A percentile compares a stretch with the other conserved stretches of the same genome.
These are phyloP conservation scores for Phymanthus crucifer DNA, from an alignment of 92 coral and sea anemone species.

Conservation along the genomic window DNA sequence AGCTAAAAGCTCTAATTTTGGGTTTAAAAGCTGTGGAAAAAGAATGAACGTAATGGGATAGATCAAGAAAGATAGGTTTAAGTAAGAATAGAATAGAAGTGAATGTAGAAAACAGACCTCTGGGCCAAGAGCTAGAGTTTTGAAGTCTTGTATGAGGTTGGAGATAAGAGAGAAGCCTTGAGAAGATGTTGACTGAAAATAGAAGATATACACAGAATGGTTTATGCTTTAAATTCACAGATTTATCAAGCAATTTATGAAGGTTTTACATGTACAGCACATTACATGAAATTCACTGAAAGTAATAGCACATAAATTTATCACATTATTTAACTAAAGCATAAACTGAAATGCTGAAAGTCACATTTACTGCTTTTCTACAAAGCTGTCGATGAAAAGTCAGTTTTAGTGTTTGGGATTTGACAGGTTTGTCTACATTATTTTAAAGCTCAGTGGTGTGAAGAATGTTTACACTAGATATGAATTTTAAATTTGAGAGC, in stretches of 20 bases:
- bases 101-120: slow-evolving; percentile 83
- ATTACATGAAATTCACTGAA: background rate
- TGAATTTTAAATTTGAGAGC: background rate
- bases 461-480: background rate
- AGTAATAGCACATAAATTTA: background rate
- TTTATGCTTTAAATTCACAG: slow-evolving; percentile 9
- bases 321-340: background rate
- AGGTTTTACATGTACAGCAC: background rate
- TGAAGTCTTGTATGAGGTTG: slow-evolving; percentile 96
- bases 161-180: slow-evolving; percentile 88
- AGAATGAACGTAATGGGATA: slow-evolving; percentile 11
- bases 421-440: background rate
- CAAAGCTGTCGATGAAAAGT: background rate
- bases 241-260: slow-evolving; percentile 13
- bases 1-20: background rate
- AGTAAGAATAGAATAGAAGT: slow-evolving; percentile 48
- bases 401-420: background rate
- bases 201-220: background rate
- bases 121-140: slow-evolving; percentile 95
- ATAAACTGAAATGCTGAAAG: background rate
- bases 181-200: slow-evolving; percentile 45
- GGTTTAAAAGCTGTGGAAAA: slow-evolving; percentile 28
- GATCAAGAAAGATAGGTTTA: slow-evolving; percentile 7
- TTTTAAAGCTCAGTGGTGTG: background rate
- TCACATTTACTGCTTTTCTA: background rate